Conservation (phyloP, 2,113 vertebrate genomes). For the Psilopsiagon aurifrons region DNA sequence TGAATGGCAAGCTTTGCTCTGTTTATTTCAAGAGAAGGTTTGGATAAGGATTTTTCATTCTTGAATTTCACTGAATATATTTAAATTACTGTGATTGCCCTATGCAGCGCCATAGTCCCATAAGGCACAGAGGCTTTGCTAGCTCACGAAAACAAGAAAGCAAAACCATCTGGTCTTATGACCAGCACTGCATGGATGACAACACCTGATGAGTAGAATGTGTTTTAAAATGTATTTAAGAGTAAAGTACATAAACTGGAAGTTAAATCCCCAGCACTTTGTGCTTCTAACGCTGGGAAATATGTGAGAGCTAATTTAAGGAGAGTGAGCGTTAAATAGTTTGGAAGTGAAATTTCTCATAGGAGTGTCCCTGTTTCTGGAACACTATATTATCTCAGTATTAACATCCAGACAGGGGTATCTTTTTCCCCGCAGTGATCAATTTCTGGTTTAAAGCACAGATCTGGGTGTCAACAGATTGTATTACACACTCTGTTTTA, state of each 20-base stretch:
- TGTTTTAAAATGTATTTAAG: background rate
- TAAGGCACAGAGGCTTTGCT: background rate
- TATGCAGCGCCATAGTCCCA: background rate
- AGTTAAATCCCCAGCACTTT: background rate
- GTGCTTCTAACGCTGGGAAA: background rate
- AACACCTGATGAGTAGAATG: background rate
- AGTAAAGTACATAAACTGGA: background rate
- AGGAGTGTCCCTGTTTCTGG: background rate
- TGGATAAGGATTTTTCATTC: background rate
- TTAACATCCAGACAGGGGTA: background rate
- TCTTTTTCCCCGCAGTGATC: background rate
- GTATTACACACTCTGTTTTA: background rate
- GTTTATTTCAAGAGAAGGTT: background rate
- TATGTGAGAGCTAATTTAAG: background rate
- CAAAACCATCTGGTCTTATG: background rate
- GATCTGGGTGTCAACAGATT: background rate
- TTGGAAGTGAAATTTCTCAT: background rate
- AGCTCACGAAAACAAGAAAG: background rate
- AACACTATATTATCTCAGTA: background rate
- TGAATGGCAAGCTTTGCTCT: background rate
- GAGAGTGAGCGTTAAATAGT: background rate
- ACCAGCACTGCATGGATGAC: background rate
- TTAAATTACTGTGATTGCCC: background rate
- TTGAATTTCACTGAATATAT: background rate
- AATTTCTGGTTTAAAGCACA: background rate